Base-by-base conservation (phyloP, 2,113 vertebrate genomes). In the Brachypodius melanocephalos region DNA sequence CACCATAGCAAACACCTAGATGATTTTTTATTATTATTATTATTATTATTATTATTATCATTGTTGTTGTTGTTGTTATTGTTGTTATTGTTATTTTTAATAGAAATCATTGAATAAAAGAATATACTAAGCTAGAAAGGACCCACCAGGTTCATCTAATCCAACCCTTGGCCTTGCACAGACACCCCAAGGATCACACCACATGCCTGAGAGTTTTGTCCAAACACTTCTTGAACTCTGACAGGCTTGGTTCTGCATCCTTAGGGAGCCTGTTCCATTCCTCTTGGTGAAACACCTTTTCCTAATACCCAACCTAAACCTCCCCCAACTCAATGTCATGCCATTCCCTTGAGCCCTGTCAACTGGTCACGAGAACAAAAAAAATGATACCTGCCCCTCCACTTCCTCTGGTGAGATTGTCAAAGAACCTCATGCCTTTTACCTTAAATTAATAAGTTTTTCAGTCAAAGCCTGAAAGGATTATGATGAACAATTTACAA, bases 291-390 rank as follows among this genome's bases (percentile, higher is more conserved):
- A 81, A 67, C 8, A 45, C 1, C 16, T 66, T 52, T 66, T 59
- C n/a, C 8, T n/a, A 12, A 36, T 24, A 43, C 5, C 7, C 29
- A 73, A 4, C 6, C 12, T 25, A 52, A 38, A 45, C 12, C 3
- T 74, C 19, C 16, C 34, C 1, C 4, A 1, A 9, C 17, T 36
- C 0, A 0, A 13, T 51, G 74, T 67, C 8, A 4, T 20, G n/a
- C 10, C 24, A n/a, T 74, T 81, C 11, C 24, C 16, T 81, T 0
- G 0, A 81, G 16, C 25, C 19, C 19, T 59, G 24, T n/a, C 45
- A 38, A 38, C 19, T 52, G n/a, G 14, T 52, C 54, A 67, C 12
- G 4, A 74, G 13, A 26, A 16, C 0, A 0, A 74, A 58, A 51
- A 52, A 49, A 31, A 3, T 32, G 4, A 5, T 52, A 45, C 6